phyloP scores from a whole-genome alignment of 2,888 invertebrate species.

The Endomychus coccineus region DNA sequence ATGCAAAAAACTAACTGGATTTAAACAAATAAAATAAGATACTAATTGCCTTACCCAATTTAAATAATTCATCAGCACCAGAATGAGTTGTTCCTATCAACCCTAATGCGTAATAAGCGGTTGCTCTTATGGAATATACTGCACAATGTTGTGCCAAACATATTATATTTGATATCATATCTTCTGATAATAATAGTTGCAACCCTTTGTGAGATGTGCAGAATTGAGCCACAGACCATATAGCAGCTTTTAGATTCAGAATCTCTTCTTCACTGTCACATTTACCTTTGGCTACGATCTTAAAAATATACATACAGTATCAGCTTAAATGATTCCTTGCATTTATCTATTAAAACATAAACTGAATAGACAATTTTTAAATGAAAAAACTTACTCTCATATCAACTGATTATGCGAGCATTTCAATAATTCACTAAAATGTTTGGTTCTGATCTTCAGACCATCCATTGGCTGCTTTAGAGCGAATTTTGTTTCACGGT shows the following conservation, averaged over 20 bases:
- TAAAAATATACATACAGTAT: too few species aligned
- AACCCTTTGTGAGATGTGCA: conserved; percentile 72
- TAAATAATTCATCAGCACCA: conserved; percentile 72
- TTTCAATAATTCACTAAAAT: too few species aligned
- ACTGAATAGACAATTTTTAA: too few species aligned
- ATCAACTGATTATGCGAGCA: too few species aligned
- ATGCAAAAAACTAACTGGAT: too few species aligned
- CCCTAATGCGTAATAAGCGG: conserved; percentile 82
- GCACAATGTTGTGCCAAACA: conserved; percentile 70
- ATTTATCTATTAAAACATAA: too few species aligned
- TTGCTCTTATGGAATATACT: conserved; percentile 83
- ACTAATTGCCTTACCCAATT: conserved; percentile 62
- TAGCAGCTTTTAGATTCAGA: conserved; percentile 72
- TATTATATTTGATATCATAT: conserved; percentile 48
- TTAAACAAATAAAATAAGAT: too few species aligned
- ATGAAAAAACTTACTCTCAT: too few species aligned
- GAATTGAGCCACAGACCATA: conserved; percentile 85
- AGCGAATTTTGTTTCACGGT: too few species aligned
- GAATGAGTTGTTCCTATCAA: conserved; percentile 75
- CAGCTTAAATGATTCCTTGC: too few species aligned
- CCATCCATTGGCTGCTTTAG: too few species aligned
- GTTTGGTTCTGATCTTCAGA: too few species aligned
- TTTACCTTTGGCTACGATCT: conserved; percentile 9
- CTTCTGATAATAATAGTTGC: conserved; percentile 55
- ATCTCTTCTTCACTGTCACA: conserved; percentile 63